Conservation (phyloP, 1,140 invertebrate species). For the Lutraria rhynchaena region DNA sequence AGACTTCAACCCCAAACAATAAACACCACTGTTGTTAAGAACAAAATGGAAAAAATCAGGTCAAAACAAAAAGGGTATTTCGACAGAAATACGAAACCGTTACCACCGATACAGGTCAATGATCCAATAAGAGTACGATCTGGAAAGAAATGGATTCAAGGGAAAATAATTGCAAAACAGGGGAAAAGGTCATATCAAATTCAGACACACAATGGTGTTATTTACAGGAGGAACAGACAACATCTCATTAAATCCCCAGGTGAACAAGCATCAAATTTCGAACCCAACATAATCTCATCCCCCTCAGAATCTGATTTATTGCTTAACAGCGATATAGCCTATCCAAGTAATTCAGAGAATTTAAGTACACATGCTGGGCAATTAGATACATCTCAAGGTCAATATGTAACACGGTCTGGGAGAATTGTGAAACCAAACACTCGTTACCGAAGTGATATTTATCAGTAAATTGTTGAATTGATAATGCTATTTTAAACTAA, state of each 20-base stretch:
- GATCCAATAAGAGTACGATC: conserved; percentile 7
- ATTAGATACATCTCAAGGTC: too few relatives aligned
- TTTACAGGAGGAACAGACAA: conserved; percentile 9
- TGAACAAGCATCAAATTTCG: too few relatives aligned
- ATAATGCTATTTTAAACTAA: too few relatives aligned
- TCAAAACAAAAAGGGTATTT: conserved; percentile 8
- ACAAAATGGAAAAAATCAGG: not conserved
- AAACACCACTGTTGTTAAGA: not conserved
- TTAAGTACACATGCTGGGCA: too few relatives aligned
- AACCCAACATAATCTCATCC: too few relatives aligned
- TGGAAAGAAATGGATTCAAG: not conserved
- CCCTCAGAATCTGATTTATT: too few relatives aligned
- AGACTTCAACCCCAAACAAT: not conserved
- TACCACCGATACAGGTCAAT: not conserved
- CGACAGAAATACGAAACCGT: not conserved
- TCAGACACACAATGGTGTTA: conserved; percentile 9
- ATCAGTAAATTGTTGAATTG: too few relatives aligned
- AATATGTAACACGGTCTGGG: conserved; percentile 1
- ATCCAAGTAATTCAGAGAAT: too few relatives aligned
- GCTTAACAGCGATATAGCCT: too few relatives aligned
- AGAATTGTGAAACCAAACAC: not conserved
- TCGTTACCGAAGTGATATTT: not conserved
- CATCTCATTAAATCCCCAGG: too few relatives aligned
- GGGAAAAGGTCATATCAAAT: conserved; percentile 14
- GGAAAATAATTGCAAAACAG: conserved; percentile 7